Evolutionary conservation across 2,888 invertebrate species (phyloP), one percentile per base, ranked within the genome.

Genomic region (Heteropelma amictum): DNA sequence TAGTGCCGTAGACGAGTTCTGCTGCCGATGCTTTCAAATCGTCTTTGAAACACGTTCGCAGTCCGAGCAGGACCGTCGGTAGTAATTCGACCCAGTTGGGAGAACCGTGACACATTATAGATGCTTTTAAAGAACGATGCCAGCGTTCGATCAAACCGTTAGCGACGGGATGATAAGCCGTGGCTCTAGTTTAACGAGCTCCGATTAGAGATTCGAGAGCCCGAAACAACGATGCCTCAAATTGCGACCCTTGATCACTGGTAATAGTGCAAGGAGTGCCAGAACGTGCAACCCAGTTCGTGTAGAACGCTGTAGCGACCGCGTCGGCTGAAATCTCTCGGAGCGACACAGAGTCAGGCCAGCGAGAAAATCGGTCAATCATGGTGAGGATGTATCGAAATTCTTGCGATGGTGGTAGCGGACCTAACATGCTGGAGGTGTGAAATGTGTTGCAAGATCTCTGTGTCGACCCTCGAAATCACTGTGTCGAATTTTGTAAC

Each of bases 291-390:
- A 68, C 6, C 68, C 60, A 68, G 21, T 40, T 2, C 2, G 23
- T 19, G 7, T 64, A 68, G 7, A 76, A 56, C 1, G 47, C 28
- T 6, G 17, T 21, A 10, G 72, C 72, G 3, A 76, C 64, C 8
- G 76, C 64, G 2, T 64, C 68, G 1, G 76, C 72, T 2, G 63
- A 51, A 1, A 47, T 60, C 3, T 76, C 69, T 17, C 42, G 14
- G 0, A 80, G 8, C 0, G 76, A 79, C 0, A 77, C 38, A 0
- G 71, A 76, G 23, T 78, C 78, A 7, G 76, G 73, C 73, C 76
- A 78, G 7, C 64, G 26, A 7, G 74, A 49, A 26, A 68, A 77
- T n/a, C n/a, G n/a, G n/a, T n/a, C n/a, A n/a, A n/a, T n/a, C n/a
- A n/a, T n/a, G n/a, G n/a, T 6, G 0, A 78, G 42, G 7, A 58